A percentile compares a stretch with the other conserved stretches of the same genome.
These are phyloP conservation scores for Odontomyia ornata DNA, from an alignment of 2,888 invertebrate species.

Conservation along the genomic window DNA sequence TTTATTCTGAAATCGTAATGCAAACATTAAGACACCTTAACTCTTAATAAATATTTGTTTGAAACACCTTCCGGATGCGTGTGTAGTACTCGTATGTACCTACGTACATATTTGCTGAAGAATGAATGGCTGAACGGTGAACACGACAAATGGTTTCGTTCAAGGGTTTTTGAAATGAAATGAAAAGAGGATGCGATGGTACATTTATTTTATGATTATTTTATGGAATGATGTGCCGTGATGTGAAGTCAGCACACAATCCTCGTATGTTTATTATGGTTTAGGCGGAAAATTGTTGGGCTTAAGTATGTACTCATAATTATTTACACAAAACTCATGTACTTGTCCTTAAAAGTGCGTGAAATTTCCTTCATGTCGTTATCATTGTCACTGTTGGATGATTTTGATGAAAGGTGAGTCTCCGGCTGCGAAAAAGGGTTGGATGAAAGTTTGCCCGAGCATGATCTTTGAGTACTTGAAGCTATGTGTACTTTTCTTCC, in stretches of 20 bases:
- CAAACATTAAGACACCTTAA: constrained; percentile 7
- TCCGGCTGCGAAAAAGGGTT: too few relatives aligned
- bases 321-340: constrained; percentile 22
- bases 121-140: too few relatives aligned
- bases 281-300: constrained; percentile 1
- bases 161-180: background rate
- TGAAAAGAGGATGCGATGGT: constrained; percentile 6
- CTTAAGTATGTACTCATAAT: constrained; percentile 18
- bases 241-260: constrained; percentile 1
- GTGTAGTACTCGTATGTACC: background rate
- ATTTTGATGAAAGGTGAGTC: too few relatives aligned
- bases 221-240: constrained; percentile 18
- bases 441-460: too few relatives aligned
- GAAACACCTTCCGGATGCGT: constrained; percentile 34
- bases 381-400: too few relatives aligned
- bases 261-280: background rate
- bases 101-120: background rate
- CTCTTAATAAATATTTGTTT: constrained; percentile 23
- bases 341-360: constrained; percentile 27
- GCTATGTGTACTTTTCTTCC: too few relatives aligned
- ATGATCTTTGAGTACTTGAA: too few relatives aligned
- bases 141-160: background rate
- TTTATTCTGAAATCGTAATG: background rate
- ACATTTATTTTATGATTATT: constrained; percentile 36
- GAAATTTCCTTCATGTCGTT: constrained; percentile 10